A percentile compares a stretch with the other conserved stretches of the same genome.
These are phyloP conservation scores for Phengaris arion DNA, from an alignment of 2,888 invertebrate genomes.

Conservation along the genomic window DNA sequence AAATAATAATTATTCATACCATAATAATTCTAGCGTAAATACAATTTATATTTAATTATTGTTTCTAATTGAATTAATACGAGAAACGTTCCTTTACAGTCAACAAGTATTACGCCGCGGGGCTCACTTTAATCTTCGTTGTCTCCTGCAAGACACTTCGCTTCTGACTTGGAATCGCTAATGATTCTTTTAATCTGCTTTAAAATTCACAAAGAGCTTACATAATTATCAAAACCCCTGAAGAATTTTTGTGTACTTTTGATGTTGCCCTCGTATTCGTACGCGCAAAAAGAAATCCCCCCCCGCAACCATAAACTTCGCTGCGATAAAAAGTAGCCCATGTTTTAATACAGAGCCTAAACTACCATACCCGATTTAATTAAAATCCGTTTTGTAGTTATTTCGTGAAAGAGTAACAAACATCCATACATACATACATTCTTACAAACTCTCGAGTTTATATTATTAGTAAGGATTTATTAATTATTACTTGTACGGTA, in stretches of 20 bases:
- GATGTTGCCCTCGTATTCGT: no score
- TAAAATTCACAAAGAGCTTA: conserved; percentile 65
- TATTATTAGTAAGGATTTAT: no score
- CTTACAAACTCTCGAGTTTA: no score
- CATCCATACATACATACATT: no score
- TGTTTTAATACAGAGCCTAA: no score
- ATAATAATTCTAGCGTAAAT: conserved; percentile 2
- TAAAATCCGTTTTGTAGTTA: no score
- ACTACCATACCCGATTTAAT: no score
- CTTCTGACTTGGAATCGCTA: conserved; percentile 67
- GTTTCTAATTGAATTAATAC: conserved; percentile 23
- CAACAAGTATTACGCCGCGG: conserved; percentile 47
- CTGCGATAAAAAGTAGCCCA: no score
- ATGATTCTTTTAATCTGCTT: conserved; percentile 75
- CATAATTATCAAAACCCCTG: conserved; percentile 33
- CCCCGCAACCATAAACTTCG: no score
- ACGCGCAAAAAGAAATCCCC: no score
- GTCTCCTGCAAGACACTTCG: conserved; percentile 56
- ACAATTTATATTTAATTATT: conserved; percentile 21
- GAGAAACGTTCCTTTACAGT: conserved; percentile 33
- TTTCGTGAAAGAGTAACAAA: no score
- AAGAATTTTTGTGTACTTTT: conserved; percentile 29
- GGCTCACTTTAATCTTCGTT: conserved; percentile 66
- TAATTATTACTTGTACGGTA: no score
- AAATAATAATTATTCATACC: background rate